These are phyloP conservation scores for Pangasius sanitwongsei DNA, from an alignment of 2,797 vertebrate species.

Conservation along the genomic window DNA sequence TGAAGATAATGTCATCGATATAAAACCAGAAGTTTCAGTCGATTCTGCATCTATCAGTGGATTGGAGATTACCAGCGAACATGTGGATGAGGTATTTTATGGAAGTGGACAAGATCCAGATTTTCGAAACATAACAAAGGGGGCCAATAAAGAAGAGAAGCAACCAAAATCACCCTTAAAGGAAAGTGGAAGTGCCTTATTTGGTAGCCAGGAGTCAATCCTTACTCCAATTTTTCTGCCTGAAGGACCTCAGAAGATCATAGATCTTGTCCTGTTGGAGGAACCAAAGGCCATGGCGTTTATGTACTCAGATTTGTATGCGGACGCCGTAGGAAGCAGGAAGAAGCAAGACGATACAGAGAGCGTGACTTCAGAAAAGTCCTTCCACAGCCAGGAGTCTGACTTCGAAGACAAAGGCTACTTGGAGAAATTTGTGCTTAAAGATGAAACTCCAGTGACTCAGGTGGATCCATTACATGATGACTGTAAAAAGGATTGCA, in stretches of 20 bases:
- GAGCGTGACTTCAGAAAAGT: conserved; percentile 81
- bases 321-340: conserved; percentile 79
- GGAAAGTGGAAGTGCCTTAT: conserved; percentile 80
- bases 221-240: conserved; percentile 84
- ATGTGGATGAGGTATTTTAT: conserved; percentile 88
- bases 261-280: conserved; percentile 85
- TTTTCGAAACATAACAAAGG: not conserved
- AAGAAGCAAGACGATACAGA: conserved; percentile 81
- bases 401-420: conserved; percentile 87
- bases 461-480: conserved; percentile 45
- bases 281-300: conserved; percentile 90
- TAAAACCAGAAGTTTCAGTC: conserved; percentile 46
- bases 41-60: conserved; percentile 63
- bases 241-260: conserved; percentile 79
- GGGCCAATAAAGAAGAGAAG: not conserved
- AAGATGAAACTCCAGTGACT: conserved; percentile 81
- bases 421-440: conserved; percentile 90
- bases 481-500: conserved; percentile 48
- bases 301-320: conserved; percentile 89
- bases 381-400: conserved; percentile 85
- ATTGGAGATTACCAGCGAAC: conserved; percentile 72
- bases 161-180: conserved; percentile 67
- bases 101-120: conserved; percentile 57
- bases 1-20: not conserved
- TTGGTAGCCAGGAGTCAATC: conserved; percentile 81